These are phyloP conservation scores for Colossoma macropomum DNA, from an alignment of 2,113 vertebrate species.

Conservation along the genomic window DNA sequence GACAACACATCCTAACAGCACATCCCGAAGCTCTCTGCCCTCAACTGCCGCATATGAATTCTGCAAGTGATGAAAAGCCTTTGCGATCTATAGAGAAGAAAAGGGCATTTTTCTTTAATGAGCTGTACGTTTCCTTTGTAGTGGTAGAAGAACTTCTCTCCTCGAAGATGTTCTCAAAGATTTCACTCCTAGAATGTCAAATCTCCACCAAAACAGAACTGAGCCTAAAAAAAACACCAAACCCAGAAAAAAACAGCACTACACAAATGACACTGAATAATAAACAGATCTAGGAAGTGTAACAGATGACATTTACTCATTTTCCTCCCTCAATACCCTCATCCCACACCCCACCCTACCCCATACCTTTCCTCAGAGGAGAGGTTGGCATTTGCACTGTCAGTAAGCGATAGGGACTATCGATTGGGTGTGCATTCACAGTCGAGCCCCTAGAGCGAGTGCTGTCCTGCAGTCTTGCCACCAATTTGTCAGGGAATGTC, in stretches of 20 bases:
- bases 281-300: slow-evolving; percentile 28
- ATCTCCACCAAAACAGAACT: slow-evolving; percentile 5
- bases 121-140: background rate
- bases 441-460: slow-evolving; percentile 31
- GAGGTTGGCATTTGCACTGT: slow-evolving; percentile 45
- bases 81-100: background rate
- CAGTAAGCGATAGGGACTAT: slow-evolving; percentile 39
- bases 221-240: background rate
- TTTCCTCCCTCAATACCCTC: slow-evolving; percentile 31
- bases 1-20: background rate
- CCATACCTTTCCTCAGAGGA: slow-evolving; percentile 41
- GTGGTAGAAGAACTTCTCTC: background rate
- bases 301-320: slow-evolving; percentile 46
- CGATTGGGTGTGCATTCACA: slow-evolving; percentile 40
- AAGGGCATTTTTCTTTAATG: background rate
- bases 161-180: slow-evolving; percentile 5
- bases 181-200: background rate
- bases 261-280: slow-evolving; percentile 43
- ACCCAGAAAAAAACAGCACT: background rate
- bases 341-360: slow-evolving; percentile 1
- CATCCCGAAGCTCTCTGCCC: background rate
- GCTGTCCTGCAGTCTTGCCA: slow-evolving; percentile 43
- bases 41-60: background rate
- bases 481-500: slow-evolving; percentile 53
- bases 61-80: background rate